Percentiles rank a stretch among this genome's conserved stretches.
Evolutionary conservation across 2,888 invertebrate species (phyloP).

Genomic region (Dolomedes plantarius): DNA sequence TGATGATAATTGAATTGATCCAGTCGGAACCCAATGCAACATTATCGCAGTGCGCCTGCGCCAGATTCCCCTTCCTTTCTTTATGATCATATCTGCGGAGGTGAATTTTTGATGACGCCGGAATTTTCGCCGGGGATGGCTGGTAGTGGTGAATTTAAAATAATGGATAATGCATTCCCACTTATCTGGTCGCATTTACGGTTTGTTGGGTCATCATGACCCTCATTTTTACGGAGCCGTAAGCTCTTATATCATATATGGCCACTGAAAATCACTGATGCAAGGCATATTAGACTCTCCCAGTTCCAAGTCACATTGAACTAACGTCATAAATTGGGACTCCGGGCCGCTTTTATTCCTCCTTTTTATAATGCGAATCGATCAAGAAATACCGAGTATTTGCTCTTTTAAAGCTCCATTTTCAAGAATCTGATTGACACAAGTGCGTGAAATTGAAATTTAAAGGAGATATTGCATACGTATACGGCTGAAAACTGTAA

Average conservation of each 20-base stretch:
- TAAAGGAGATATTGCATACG: too few species aligned
- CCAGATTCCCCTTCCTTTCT: constrained; percentile 12
- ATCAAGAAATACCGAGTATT: constrained; percentile 12
- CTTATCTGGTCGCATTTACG: constrained; percentile 64
- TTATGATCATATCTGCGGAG: constrained; percentile 58
- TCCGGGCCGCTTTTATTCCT: constrained; percentile 10
- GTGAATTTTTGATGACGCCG: constrained; percentile 64
- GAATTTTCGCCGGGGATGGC: constrained; percentile 48
- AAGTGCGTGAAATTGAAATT: too few species aligned
- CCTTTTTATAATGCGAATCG: constrained; percentile 26
- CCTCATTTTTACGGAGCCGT: constrained; percentile 55
- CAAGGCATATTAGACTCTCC: constrained; percentile 52
- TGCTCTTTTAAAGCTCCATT: neutral
- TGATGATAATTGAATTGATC: constrained; percentile 68
- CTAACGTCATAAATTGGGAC: constrained; percentile 60
- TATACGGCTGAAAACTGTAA: too few species aligned
- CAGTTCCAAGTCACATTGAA: constrained; percentile 52
- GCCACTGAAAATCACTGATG: constrained; percentile 66
- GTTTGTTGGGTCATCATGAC: constrained; percentile 64
- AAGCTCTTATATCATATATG: constrained; percentile 54
- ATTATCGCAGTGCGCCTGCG: constrained; percentile 35
- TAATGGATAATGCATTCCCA: constrained; percentile 50
- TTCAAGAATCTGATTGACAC: neutral
- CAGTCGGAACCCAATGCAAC: constrained; percentile 56
- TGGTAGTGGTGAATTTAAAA: constrained; percentile 60